Conservation (phyloP, 2,888 invertebrate species). For the Ischnura elegans region DNA sequence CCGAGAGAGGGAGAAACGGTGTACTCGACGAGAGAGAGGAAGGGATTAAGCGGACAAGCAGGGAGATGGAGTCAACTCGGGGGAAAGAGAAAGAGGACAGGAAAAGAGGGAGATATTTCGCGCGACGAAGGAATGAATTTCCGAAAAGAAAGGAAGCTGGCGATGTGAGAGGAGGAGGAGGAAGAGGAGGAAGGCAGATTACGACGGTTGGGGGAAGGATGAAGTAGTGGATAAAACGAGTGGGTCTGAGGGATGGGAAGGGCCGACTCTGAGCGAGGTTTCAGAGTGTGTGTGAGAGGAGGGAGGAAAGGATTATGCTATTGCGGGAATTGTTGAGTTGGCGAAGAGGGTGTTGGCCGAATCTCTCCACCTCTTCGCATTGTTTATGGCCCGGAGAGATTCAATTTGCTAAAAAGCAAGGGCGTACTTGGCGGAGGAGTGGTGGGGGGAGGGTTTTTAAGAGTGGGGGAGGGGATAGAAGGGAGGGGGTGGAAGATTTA, state of each 20-base stretch:
- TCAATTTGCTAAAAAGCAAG: conserved; percentile 66
- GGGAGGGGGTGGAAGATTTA: not conserved
- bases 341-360: conserved; percentile 51
- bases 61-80: not conserved
- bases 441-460: not conserved
- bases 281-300: not conserved
- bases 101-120: not conserved
- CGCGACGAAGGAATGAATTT: conserved; percentile 6
- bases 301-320: conserved; percentile 43
- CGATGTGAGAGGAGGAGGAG: not conserved
- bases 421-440: conserved; percentile 14
- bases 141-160: not conserved
- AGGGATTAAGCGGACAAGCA: not conserved
- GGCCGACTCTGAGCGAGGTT: not conserved
- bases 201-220: not conserved
- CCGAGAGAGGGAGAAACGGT: too few species aligned
- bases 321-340: conserved; percentile 55
- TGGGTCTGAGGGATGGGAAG: not conserved
- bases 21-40: not conserved
- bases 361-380: conserved; percentile 53
- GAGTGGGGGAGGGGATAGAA: not conserved
- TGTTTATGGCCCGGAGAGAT: conserved; percentile 64
- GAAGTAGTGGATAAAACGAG: not conserved
- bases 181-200: not conserved
- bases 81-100: not conserved